Percentiles rank a stretch among this genome's conserved stretches.
These are phyloP conservation scores for Cygnus olor DNA, from an alignment of 2,797 vertebrate genomes.

Conservation along the genomic window DNA sequence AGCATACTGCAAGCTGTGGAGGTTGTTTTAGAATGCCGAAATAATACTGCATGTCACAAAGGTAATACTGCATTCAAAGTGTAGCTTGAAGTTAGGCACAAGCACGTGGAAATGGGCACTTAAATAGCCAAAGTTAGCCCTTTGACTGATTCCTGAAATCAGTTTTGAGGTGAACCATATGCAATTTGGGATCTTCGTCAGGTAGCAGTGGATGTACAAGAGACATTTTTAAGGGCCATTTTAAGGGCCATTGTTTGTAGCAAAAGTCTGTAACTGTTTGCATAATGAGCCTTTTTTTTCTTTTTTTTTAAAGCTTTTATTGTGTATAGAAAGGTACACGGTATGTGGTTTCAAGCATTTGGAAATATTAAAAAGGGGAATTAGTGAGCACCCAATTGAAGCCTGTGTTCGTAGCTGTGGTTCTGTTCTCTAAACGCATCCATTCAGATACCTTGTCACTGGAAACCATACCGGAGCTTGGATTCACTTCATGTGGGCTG, in stretches of 20 bases:
- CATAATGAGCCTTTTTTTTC: not conserved
- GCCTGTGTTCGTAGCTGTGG: not conserved
- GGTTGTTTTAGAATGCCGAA: not conserved
- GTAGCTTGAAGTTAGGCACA: not conserved
- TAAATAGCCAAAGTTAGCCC: not conserved
- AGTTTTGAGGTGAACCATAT: not conserved
- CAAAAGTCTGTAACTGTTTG: not conserved
- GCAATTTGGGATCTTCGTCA: not conserved
- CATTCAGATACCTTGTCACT: not conserved
- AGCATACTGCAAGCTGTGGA: not conserved
- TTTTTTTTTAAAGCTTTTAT: not conserved
- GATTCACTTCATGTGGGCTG: not conserved
- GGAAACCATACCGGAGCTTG: not conserved
- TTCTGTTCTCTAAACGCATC: rapidly evolving
- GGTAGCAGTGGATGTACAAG: not conserved
- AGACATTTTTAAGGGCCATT: not conserved
- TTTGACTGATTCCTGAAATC: not conserved
- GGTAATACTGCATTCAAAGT: not conserved
- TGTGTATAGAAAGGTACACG: not conserved
- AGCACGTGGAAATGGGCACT: not conserved
- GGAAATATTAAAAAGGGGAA: not conserved
- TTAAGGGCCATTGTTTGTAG: not conserved
- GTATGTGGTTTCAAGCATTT: not conserved
- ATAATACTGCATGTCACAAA: not conserved
- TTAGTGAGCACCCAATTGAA: not conserved